Evolutionary conservation across 2,113 vertebrate species (phyloP), one percentile per base, ranked within the genome.

Genomic region (Merops nubicus): DNA sequence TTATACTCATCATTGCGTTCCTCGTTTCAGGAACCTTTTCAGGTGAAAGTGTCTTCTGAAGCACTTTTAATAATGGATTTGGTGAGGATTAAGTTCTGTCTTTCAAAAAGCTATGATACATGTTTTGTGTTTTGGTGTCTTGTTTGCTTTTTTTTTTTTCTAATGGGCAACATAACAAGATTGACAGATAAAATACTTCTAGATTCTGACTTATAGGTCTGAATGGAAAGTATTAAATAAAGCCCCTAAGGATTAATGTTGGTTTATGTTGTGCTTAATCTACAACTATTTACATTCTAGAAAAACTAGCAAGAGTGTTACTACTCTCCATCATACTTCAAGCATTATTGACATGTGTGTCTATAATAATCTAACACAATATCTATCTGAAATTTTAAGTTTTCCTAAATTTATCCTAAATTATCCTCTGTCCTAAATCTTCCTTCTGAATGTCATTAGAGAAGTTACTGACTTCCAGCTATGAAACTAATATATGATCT

Each of bases 1-100:
- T 47, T 45, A 2, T 21, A 7, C 21, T 92, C 34, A 92, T 31
- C 74, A 40, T 69, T 59, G 28, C 56, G 23, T 91, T 81, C 94
- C 56, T 85, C 89, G 57, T 97, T 98, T 96, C 95, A 99, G 99
- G 99, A 99, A 50, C 99, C 99, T 21, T 99, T 99, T 98, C 98
- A 98, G 95, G 99, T 99, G 73, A 97, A 98, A 77, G 99, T 99
- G 65, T 98, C 98, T 98, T 98, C 99, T 5, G 99, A 99, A 97
- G 99, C 98, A 80, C 98, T 99, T 96, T 92, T 99, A 81, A 98
- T 99, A 90, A 99, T 99, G 99, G 99, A 99, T 97, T 98, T 99
- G 99, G 99, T 99, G 98, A 97, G 98, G 83, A 96, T 83, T 69
- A 25, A 45, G 16, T 60, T 89, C 78, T 82, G 9, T 69, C 36